These are phyloP conservation scores for Sebastes variabilis DNA, from an alignment of 2,797 vertebrate species.

Conservation along the genomic window DNA sequence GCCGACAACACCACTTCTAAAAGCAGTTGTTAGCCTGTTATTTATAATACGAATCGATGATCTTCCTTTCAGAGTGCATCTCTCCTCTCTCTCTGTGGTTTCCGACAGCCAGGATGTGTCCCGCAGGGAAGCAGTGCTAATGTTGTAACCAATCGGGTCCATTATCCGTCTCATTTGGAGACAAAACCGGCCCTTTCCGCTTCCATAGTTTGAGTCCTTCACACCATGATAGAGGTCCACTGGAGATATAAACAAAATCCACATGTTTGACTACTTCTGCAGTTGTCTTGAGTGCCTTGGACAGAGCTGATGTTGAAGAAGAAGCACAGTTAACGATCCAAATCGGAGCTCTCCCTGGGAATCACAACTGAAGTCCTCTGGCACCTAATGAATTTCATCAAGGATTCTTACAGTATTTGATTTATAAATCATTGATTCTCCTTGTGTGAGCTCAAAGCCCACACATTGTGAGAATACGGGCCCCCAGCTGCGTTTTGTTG, in stretches of 20 bases:
- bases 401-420: neutral
- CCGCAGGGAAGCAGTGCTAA: neutral
- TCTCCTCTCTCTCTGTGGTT: neutral
- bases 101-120: neutral
- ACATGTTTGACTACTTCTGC: neutral
- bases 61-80: neutral
- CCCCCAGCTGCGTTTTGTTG: neutral
- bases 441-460: neutral
- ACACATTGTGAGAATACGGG: neutral
- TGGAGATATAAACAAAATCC: neutral
- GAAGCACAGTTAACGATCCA: neutral
- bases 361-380: conserved; percentile 13
- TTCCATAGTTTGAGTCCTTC: neutral
- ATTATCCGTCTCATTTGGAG: neutral
- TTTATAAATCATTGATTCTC: neutral
- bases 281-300: conserved; percentile 7
- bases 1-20: conserved; percentile 14
- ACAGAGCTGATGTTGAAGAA: conserved; percentile 6
- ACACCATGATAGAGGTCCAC: neutral
- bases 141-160: neutral
- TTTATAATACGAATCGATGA: conserved; percentile 15
- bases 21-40: conserved; percentile 24
- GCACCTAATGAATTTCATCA: conserved; percentile 24
- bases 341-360: neutral
- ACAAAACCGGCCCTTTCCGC: neutral